Conservation (phyloP, 2,113 vertebrate genomes). For the Rallus limicola region DNA sequence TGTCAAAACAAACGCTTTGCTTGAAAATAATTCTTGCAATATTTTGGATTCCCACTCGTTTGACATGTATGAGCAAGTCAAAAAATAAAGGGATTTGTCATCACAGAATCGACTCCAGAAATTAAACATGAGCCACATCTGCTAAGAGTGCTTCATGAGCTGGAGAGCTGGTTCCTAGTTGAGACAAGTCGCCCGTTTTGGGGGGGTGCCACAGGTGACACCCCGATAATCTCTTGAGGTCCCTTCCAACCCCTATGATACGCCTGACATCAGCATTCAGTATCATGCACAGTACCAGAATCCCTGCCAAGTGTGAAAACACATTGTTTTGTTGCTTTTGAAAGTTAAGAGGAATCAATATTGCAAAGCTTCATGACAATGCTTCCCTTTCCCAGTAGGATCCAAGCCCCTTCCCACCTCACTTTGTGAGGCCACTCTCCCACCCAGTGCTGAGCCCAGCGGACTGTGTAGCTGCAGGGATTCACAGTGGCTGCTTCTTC, state of each 20-base stretch:
- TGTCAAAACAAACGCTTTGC: constrained; percentile 33
- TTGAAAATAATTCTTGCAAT: neutral
- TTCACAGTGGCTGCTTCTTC: neutral
- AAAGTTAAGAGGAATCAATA: neutral
- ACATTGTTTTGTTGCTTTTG: neutral
- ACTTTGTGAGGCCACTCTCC: neutral
- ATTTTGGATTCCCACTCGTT: constrained; percentile 22
- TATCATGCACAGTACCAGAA: neutral
- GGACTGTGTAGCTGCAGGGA: accelerated
- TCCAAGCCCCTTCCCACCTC: neutral
- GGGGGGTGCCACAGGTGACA: neutral
- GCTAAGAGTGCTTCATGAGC: neutral
- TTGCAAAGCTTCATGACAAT: neutral
- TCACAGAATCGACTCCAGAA: neutral
- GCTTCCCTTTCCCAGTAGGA: neutral
- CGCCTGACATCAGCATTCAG: neutral
- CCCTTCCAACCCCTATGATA: too few species aligned
- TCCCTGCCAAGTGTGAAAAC: neutral
- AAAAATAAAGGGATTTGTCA: constrained; percentile 47
- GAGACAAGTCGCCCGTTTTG: neutral
- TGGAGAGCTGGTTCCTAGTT: neutral
- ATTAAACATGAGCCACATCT: neutral
- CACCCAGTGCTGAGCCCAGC: accelerated
- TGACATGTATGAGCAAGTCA: neutral
- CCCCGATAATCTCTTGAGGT: too few species aligned